Evolutionary conservation across 2,113 vertebrate genomes (phyloP).

Genomic region (Labeo catla): DNA sequence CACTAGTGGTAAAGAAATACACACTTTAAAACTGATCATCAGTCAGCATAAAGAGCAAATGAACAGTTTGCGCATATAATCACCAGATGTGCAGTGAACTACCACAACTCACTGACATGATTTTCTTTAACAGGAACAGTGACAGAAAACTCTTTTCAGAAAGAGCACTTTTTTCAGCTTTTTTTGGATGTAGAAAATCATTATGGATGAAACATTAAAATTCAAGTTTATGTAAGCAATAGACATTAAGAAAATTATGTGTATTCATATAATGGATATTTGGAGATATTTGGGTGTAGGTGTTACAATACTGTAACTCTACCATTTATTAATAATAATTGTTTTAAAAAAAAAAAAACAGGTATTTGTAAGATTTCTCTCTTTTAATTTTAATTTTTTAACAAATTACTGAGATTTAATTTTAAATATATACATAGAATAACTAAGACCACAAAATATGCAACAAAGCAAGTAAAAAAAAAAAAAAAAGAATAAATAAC

Average conservation of each 20-base stretch:
- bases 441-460: background rate
- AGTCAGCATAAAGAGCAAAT: background rate
- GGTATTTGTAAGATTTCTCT: background rate
- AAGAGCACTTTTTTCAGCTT: background rate
- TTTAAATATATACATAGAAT: background rate
- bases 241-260: background rate
- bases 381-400: background rate
- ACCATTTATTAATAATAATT: background rate
- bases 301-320: background rate
- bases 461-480: background rate
- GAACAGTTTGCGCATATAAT: background rate
- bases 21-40: background rate
- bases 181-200: background rate
- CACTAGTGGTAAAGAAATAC: background rate
- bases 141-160: background rate
- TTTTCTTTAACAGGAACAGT: background rate
- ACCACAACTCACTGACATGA: background rate
- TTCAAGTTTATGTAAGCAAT: background rate
- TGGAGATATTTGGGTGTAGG: background rate
- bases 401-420: background rate
- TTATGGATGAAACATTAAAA: background rate
- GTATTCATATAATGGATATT: background rate
- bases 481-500: background rate
- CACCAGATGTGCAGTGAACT: background rate
- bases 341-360: background rate